phyloP scores from a whole-genome alignment of 2,888 invertebrate genomes.

The Choristoneura rosaceana region DNA sequence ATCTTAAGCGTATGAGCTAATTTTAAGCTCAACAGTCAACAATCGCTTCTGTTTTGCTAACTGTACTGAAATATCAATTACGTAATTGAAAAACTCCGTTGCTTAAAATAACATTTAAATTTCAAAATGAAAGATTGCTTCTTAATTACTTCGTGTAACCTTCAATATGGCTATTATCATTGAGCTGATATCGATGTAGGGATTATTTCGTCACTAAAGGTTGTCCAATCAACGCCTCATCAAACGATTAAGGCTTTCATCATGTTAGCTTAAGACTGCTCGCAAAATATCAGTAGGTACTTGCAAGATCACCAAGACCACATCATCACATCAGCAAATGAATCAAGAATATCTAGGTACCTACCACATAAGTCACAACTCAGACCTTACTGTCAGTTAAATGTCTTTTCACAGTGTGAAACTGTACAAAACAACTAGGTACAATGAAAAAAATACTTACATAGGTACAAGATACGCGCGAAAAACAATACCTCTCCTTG shows the following conservation, averaged over 20 bases:
- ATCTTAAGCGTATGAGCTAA: neutral
- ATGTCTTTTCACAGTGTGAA: no score
- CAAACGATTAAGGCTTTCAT: conserved; percentile 47
- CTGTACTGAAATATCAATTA: neutral
- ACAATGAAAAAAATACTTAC: no score
- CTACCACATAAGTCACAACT: no score
- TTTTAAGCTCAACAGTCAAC: no score
- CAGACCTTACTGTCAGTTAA: no score
- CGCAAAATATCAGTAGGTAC: conserved; percentile 10
- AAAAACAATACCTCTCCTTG: no score
- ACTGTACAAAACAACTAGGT: no score
- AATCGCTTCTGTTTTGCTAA: neutral
- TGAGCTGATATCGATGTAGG: conserved; percentile 44
- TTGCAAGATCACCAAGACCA: no score
- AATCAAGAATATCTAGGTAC: no score
- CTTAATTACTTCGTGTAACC: conserved; percentile 37
- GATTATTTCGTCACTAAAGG: conserved; percentile 49
- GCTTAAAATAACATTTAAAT: conserved; percentile 12
- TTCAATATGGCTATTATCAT: conserved; percentile 34
- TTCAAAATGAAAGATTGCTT: conserved; percentile 11
- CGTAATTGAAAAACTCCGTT: neutral
- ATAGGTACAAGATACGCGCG: no score
- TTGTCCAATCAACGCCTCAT: conserved; percentile 46
- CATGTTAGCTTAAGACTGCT: conserved; percentile 29
- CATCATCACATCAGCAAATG: no score